These are phyloP conservation scores for Eriosoma lanigerum DNA, from an alignment of 1,140 invertebrate species.

Conservation along the genomic window DNA sequence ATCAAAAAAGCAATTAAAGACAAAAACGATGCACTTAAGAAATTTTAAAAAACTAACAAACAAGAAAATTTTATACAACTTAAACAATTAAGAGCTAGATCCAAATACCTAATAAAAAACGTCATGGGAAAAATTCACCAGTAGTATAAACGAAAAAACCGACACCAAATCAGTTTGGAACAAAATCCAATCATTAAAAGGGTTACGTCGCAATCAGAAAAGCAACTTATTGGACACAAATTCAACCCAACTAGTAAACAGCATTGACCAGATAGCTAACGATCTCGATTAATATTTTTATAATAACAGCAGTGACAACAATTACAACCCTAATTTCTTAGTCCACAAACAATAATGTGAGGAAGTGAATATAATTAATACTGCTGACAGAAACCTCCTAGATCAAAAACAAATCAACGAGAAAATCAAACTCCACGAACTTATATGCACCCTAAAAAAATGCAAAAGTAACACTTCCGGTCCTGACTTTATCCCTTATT, in stretches of 20 bases:
- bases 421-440: too few relatives aligned
- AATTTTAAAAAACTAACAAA: background rate
- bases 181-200: background rate
- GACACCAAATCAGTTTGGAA: background rate
- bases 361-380: too few relatives aligned
- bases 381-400: too few relatives aligned
- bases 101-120: background rate
- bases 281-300: background rate
- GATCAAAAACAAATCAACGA: too few relatives aligned
- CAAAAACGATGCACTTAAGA: background rate
- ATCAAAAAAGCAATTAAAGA: background rate
- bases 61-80: background rate
- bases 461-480: too few relatives aligned
- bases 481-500: too few relatives aligned
- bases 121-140: background rate
- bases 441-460: too few relatives aligned
- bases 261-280: background rate
- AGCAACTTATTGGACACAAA: too few relatives aligned
- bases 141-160: background rate
- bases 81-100: background rate
- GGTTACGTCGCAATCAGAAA: background rate
- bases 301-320: background rate
- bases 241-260: background rate
- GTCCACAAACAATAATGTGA: too few relatives aligned
- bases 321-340: too few relatives aligned